phyloP scores from a whole-genome alignment of 2,888 invertebrate species.

The Podabrus alpinus region DNA sequence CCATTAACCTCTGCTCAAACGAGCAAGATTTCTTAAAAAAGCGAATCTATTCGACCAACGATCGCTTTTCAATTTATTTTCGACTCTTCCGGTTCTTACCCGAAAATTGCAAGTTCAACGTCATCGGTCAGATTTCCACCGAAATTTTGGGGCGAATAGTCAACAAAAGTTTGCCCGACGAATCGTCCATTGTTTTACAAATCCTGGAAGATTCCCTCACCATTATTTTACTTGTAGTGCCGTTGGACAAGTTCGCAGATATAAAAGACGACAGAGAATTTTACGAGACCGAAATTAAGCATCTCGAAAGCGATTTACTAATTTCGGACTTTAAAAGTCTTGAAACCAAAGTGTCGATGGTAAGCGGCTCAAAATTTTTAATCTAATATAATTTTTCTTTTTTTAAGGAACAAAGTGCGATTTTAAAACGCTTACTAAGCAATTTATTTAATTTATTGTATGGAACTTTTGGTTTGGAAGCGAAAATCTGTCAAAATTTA shows the following conservation, averaged over 20 bases:
- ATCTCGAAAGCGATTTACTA: constrained; percentile 6
- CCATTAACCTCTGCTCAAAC: background rate
- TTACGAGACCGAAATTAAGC: constrained; percentile 10
- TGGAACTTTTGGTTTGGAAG: background rate
- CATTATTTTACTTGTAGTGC: constrained; percentile 5
- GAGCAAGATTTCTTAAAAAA: constrained; percentile 12
- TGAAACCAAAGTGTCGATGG: background rate
- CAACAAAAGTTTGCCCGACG: constrained; percentile 7
- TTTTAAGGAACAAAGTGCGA: constrained; percentile 4
- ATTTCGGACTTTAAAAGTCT: background rate
- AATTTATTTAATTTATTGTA: constrained; percentile 12
- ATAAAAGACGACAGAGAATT: constrained; percentile 2
- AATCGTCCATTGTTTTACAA: background rate
- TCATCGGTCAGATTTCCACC: constrained; percentile 9
- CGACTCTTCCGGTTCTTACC: constrained; percentile 9
- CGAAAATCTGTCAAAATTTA: constrained; percentile 16
- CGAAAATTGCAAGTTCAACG: constrained; percentile 6
- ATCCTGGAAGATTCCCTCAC: constrained; percentile 11
- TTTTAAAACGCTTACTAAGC: constrained; percentile 1
- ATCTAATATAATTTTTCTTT: background rate
- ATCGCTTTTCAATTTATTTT: constrained; percentile 12
- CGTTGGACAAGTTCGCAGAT: background rate
- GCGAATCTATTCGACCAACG: background rate
- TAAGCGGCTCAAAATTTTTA: background rate
- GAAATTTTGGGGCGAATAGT: constrained; percentile 11